Conservation (phyloP, 2,797 vertebrate species). For the Oreortyx pictus region DNA sequence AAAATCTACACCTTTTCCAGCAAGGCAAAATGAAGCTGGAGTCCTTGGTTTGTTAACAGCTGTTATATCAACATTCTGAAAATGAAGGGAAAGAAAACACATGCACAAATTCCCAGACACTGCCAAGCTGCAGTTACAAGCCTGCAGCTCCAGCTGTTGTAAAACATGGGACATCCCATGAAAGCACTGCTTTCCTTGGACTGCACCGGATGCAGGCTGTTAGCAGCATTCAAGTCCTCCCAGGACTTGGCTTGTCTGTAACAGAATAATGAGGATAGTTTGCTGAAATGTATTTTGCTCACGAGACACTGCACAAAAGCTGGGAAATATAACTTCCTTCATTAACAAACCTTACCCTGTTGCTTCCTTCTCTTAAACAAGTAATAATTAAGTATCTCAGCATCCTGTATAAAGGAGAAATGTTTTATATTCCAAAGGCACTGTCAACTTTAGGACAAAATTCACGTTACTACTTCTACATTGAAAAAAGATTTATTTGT, state of each 20-base stretch:
- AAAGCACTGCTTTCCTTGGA: not conserved
- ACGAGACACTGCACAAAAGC: not conserved
- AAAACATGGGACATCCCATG: not conserved
- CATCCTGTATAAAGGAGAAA: accelerated
- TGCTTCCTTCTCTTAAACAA: not conserved
- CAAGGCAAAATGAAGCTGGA: not conserved
- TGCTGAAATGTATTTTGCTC: not conserved
- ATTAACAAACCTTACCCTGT: not conserved
- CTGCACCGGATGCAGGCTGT: not conserved
- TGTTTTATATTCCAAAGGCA: not conserved
- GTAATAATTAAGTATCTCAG: not conserved
- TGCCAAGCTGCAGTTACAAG: not conserved
- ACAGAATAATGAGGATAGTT: not conserved
- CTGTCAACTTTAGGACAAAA: not conserved
- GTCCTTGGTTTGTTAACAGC: accelerated
- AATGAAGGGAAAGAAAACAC: not conserved
- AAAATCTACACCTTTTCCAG: not conserved
- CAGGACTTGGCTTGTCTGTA: not conserved
- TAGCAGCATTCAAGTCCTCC: not conserved
- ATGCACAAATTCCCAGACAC: not conserved
- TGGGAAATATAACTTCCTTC: not conserved
- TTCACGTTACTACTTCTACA: not conserved
- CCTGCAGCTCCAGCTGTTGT: not conserved
- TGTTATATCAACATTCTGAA: not conserved
- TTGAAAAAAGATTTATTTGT: accelerated